phyloP scores from a whole-genome alignment of 1,140 invertebrate species.

The Trissolcus basalis region DNA sequence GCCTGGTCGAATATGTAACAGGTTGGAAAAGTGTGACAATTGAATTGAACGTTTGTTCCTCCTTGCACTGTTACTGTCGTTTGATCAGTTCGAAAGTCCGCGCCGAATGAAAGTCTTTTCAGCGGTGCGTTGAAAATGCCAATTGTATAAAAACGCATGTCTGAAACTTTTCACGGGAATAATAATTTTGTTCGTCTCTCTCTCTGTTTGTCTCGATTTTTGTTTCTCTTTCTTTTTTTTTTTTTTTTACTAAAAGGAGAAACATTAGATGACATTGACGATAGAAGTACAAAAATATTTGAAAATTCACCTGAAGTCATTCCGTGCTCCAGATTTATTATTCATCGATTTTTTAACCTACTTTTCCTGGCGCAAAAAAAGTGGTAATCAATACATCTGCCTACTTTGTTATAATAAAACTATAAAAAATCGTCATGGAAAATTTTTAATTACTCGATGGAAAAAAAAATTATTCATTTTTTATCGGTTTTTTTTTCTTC shows the following conservation, averaged over 20 bases:
- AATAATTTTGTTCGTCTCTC: no score
- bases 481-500: no score
- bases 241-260: no score
- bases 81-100: conserved; percentile 30
- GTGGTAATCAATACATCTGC: conserved; percentile 10
- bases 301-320: conserved; percentile 8
- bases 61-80: conserved; percentile 15
- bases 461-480: no score
- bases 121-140: no score
- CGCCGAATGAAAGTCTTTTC: conserved; percentile 25
- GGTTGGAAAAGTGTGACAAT: conserved; percentile 19
- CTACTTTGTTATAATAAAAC: neutral
- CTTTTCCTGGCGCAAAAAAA: conserved; percentile 2
- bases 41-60: conserved; percentile 5
- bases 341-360: conserved; percentile 18
- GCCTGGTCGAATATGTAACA: neutral
- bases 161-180: no score
- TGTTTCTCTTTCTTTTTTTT: no score
- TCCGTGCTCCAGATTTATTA: conserved; percentile 9
- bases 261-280: no score
- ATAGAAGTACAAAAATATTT: neutral
- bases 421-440: no score
- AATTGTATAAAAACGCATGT: no score
- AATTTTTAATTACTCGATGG: no score
- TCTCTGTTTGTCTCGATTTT: no score